Base-by-base conservation (phyloP, 2,113 vertebrate genomes). In the Oncorhynchus masou region DNA sequence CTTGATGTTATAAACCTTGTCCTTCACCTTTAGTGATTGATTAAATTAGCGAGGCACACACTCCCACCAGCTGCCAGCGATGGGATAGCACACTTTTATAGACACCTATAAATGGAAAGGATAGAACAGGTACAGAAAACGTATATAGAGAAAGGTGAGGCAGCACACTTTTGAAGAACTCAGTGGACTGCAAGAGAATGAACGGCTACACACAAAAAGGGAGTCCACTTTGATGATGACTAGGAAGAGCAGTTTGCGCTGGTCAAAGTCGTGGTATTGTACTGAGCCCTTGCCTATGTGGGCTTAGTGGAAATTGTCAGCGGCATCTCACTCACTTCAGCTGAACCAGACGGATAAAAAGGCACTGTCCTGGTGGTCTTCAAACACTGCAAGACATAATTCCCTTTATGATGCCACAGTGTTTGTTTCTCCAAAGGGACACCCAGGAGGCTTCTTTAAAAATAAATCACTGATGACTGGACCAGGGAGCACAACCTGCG, bases 1-100 rank as follows among this genome's bases (percentile, higher is more conserved):
- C 74, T 84, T 83, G 74, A 76, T 67, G 83, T 69, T 76, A 81
- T 83, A 83, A 86, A 79, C 22, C 16, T 20, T n/a, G 81, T 80
- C 81, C 86, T 80, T 88, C 82, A 84, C 84, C 77, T 86, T 86
- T 84, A 72, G 73, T 70, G 62, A 78, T 75, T 78, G 76, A 86
- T 80, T 81, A 75, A 72, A 86, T 84, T 78, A 78, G 59, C 57
- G 62, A 29, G 22, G 31, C 74, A 49, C 70, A 73, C 68, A 16
- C 66, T 64, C 74, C 51, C 68, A 74, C 71, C 71, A 82, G 71
- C 82, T 75, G 71, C 76, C 64, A 66, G 68, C 31, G 27, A 57
- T 49, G 54, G 27, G 19, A 31, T 54, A 39, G 74, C 75, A 73
- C 48, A 27, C 3, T 66, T 86, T 88, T 81, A 86, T 76, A 54